phyloP scores from a whole-genome alignment of 2,113 vertebrate species.

The Pterophyllum scalare region DNA sequence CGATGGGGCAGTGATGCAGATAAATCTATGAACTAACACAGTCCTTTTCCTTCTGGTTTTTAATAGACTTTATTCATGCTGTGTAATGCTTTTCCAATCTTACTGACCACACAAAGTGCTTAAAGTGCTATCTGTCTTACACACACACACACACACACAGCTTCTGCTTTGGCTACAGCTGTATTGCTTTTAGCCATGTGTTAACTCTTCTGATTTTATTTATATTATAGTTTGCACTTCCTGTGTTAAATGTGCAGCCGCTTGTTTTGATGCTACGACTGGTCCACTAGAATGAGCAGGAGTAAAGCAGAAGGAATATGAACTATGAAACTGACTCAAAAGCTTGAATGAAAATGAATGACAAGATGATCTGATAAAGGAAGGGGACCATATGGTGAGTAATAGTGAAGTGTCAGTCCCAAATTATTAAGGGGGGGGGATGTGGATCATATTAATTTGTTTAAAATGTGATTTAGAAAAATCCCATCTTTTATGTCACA shows the following conservation, averaged over 20 bases:
- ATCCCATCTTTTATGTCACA: too few species aligned
- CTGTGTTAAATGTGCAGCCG: not conserved
- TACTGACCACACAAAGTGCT: not conserved
- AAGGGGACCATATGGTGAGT: not conserved
- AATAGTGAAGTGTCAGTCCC: too few species aligned
- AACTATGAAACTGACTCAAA: not conserved
- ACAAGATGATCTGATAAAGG: not conserved
- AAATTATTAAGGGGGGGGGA: too few species aligned
- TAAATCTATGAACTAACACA: not conserved
- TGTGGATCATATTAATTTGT: too few species aligned
- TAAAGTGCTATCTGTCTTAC: not conserved
- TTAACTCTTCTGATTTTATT: not conserved
- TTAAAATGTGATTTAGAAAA: too few species aligned
- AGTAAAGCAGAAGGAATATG: not conserved
- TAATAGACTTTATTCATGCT: not conserved
- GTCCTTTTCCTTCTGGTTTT: not conserved
- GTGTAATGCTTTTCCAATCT: not conserved
- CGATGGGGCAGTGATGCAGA: not conserved
- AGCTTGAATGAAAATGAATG: not conserved
- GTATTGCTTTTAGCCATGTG: not conserved
- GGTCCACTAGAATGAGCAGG: not conserved
- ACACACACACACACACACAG: too few species aligned
- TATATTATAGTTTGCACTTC: not conserved
- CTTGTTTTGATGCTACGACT: not conserved
- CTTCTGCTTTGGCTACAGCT: not conserved